Conservation (phyloP, 1,140 invertebrate genomes). For the Megalopta genalis region DNA sequence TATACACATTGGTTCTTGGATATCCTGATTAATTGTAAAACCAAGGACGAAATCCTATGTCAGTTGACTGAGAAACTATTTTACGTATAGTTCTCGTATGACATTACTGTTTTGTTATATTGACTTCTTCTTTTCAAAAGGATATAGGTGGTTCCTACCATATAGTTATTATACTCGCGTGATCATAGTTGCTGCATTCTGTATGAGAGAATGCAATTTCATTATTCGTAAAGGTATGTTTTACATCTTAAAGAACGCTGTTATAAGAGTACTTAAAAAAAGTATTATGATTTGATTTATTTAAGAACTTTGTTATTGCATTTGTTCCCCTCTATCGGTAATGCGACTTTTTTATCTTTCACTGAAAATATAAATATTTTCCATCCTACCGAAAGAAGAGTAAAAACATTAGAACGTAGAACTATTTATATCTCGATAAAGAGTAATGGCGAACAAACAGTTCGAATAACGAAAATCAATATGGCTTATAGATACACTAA, state of each 20-base stretch:
- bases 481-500: slow-evolving; percentile 18
- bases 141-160: slow-evolving; percentile 28
- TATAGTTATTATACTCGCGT: slow-evolving; percentile 23
- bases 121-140: slow-evolving; percentile 44
- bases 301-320: slow-evolving; percentile 44
- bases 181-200: slow-evolving; percentile 32
- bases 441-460: neutral
- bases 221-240: slow-evolving; percentile 34
- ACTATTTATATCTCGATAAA: neutral
- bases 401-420: neutral
- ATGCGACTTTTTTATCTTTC: slow-evolving; percentile 12
- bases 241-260: slow-evolving; percentile 11
- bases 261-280: slow-evolving; percentile 41
- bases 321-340: slow-evolving; percentile 24
- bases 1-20: slow-evolving; percentile 15
- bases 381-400: neutral
- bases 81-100: slow-evolving; percentile 53
- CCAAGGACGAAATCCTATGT: slow-evolving; percentile 36
- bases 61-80: slow-evolving; percentile 53
- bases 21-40: slow-evolving; percentile 37
- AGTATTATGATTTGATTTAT: slow-evolving; percentile 41
- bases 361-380: neutral
- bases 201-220: slow-evolving; percentile 11
- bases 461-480: slow-evolving; percentile 10
- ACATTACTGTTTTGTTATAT: slow-evolving; percentile 29